Evolutionary conservation across 1,140 invertebrate genomes (phyloP).

Genomic region (Megathymus violae): DNA sequence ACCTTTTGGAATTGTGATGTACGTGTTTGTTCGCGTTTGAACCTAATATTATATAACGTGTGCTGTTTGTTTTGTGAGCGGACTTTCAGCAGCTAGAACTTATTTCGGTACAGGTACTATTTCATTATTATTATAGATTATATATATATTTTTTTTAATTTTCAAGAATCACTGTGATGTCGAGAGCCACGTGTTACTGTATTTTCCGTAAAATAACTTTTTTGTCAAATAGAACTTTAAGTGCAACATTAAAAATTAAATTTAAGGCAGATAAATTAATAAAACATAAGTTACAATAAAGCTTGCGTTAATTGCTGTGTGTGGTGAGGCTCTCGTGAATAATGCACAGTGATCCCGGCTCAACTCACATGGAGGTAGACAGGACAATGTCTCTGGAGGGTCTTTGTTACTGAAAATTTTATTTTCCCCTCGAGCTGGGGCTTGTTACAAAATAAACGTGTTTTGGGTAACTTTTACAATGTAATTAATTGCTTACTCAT

Average conservation of each 20-base stretch:
- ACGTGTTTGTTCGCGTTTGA: slow-evolving; percentile 60
- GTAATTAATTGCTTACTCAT: slow-evolving; percentile 2
- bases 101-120: slow-evolving; percentile 31
- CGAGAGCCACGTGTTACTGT: not conserved
- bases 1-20: slow-evolving; percentile 37
- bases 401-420: not conserved
- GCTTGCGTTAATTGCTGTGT: slow-evolving; percentile 42
- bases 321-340: slow-evolving; percentile 51
- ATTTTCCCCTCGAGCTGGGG: slow-evolving; percentile 1
- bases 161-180: not conserved
- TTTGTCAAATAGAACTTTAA: slow-evolving; percentile 27
- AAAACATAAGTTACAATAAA: slow-evolving; percentile 33
- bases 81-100: slow-evolving; percentile 33
- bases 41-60: slow-evolving; percentile 68
- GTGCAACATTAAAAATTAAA: slow-evolving; percentile 17
- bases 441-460: not conserved
- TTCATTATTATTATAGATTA: slow-evolving; percentile 2
- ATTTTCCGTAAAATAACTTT: no score
- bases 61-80: slow-evolving; percentile 71
- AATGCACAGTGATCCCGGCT: slow-evolving; percentile 40
- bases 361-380: not conserved
- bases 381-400: slow-evolving; percentile 4
- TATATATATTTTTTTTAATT: slow-evolving; percentile 20
- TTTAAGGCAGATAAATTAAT: slow-evolving; percentile 5
- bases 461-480: not conserved